phyloP scores from a whole-genome alignment of 2,113 vertebrate species.

The Mormoops blainvillei region DNA sequence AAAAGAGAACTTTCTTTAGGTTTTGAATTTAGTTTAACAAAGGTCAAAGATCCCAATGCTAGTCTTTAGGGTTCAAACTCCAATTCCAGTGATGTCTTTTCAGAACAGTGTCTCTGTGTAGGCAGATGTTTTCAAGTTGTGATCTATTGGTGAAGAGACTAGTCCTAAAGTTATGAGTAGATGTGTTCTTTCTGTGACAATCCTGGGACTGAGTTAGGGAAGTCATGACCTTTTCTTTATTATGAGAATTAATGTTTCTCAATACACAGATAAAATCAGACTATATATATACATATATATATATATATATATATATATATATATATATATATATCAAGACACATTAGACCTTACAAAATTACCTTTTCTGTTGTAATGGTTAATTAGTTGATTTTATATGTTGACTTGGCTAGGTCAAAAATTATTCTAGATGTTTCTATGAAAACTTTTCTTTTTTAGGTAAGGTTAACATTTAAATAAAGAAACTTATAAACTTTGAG shows the following conservation, averaged over 20 bases:
- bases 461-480: background rate
- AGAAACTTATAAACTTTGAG: background rate
- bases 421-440: background rate
- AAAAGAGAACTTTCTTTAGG: background rate
- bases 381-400: background rate
- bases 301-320: background rate
- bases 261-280: background rate
- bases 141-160: background rate
- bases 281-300: background rate
- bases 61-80: background rate
- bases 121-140: background rate
- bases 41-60: background rate
- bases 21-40: background rate
- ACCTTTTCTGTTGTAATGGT: background rate
- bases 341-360: background rate
- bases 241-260: background rate
- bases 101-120: background rate
- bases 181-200: background rate
- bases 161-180: background rate
- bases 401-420: background rate
- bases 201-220: background rate
- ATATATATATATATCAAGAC: background rate
- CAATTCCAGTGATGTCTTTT: background rate
- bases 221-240: background rate
- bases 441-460: background rate